Conservation (phyloP, 2,888 invertebrate genomes). For the Conus canariensis region DNA sequence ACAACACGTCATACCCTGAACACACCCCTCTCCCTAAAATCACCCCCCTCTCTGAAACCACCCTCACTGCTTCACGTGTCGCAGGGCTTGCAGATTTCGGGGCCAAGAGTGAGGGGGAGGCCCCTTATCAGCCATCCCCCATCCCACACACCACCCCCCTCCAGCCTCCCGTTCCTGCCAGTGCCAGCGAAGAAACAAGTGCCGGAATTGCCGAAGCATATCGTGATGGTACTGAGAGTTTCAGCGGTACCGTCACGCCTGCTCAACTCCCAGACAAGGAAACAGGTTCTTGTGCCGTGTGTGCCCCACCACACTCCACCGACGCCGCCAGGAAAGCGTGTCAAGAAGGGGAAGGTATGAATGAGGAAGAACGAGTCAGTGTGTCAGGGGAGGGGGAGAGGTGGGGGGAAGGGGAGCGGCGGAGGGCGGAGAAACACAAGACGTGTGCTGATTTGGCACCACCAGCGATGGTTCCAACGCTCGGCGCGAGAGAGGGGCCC, state of each 20-base stretch:
- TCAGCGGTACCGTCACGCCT: background rate
- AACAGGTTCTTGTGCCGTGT: no score
- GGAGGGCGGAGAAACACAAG: background rate
- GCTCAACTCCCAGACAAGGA: background rate
- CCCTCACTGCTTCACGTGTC: background rate
- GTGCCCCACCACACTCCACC: background rate
- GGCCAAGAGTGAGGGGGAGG: background rate
- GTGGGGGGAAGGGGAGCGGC: background rate
- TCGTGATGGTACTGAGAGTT: background rate
- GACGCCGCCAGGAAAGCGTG: background rate
- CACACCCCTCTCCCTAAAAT: background rate
- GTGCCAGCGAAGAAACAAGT: background rate
- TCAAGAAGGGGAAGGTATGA: background rate
- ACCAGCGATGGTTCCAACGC: background rate
- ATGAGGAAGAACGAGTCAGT: background rate
- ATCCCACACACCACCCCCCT: background rate
- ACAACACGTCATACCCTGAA: background rate
- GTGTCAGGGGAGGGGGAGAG: background rate
- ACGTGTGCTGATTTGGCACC: background rate
- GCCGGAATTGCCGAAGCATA: background rate
- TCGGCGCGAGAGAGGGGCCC: background rate
- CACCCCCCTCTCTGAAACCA: background rate
- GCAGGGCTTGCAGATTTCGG: background rate
- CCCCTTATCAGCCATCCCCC: background rate
- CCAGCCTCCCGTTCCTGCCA: background rate